Conservation (phyloP, 2,888 invertebrate species). For the Caenorhabditis auriculariae region DNA sequence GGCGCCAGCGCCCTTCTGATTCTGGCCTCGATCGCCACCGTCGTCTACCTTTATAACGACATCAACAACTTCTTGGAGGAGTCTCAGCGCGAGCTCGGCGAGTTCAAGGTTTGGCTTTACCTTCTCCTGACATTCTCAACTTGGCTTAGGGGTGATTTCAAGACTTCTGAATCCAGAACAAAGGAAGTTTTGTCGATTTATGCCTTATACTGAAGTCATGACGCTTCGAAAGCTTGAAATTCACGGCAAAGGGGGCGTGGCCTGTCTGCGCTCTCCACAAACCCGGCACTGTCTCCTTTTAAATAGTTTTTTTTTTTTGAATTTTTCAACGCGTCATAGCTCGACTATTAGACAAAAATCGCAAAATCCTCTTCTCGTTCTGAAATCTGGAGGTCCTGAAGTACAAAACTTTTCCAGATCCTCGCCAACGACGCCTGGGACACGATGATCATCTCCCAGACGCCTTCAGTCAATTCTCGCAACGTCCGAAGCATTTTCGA, state of each 20-base stretch:
- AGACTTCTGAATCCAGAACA: too few species aligned
- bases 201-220: too few species aligned
- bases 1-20: constrained; percentile 12
- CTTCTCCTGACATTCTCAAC: too few species aligned
- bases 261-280: too few species aligned
- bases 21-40: constrained; percentile 11
- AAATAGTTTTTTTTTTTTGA: too few species aligned
- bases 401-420: constrained; percentile 4
- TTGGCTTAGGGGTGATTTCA: too few species aligned
- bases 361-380: not conserved
- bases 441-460: constrained; percentile 9
- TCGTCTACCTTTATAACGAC: constrained; percentile 21
- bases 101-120: constrained; percentile 36
- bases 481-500: constrained; percentile 21
- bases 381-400: not conserved
- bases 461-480: constrained; percentile 7
- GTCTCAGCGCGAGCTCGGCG: constrained; percentile 20
- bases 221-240: too few species aligned
- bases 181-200: too few species aligned
- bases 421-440: constrained; percentile 37
- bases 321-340: too few species aligned
- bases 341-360: too few species aligned
- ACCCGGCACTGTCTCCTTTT: too few species aligned
- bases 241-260: too few species aligned
- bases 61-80: constrained; percentile 23